Conservation (phyloP, 2,797 vertebrate genomes). For the Macropodus opercularis region DNA sequence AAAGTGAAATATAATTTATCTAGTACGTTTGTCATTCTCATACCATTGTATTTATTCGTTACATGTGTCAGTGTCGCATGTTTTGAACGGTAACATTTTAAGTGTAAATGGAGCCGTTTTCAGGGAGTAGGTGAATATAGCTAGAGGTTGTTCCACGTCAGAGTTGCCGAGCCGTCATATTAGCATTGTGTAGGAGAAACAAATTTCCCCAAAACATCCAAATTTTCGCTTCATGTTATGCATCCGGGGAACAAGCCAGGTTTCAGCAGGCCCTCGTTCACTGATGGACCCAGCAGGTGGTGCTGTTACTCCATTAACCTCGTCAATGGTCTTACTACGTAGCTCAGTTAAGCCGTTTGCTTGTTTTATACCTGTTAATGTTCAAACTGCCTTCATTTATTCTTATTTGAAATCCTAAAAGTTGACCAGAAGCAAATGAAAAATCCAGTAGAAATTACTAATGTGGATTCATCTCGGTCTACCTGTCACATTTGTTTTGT, state of each 20-base stretch:
- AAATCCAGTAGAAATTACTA: slow-evolving; percentile 2
- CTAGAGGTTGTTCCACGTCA: background rate
- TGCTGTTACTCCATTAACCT: slow-evolving; percentile 47
- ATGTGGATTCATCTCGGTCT: background rate
- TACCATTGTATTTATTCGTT: background rate
- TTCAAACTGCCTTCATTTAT: slow-evolving; percentile 10
- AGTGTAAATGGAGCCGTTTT: slow-evolving; percentile 18
- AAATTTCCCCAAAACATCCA: slow-evolving; percentile 24
- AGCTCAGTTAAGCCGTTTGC: slow-evolving; percentile 11
- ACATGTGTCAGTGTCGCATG: background rate
- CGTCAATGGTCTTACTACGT: background rate
- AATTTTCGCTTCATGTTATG: slow-evolving; percentile 1
- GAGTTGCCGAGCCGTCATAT: slow-evolving; percentile 3
- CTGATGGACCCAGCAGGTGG: slow-evolving; percentile 63
- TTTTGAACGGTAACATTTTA: slow-evolving; percentile 12
- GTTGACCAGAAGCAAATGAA: background rate
- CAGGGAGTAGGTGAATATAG: slow-evolving; percentile 28
- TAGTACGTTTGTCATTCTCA: slow-evolving; percentile 17
- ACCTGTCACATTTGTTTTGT: background rate
- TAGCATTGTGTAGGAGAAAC: slow-evolving; percentile 8
- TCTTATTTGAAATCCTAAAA: slow-evolving; percentile 37
- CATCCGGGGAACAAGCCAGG: background rate
- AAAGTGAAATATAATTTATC: slow-evolving; percentile 23
- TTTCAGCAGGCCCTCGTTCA: slow-evolving; percentile 10
- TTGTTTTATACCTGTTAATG: slow-evolving; percentile 10